Base-by-base conservation (phyloP, 2,888 invertebrate genomes). In the Scaptomyza caliginosa region DNA sequence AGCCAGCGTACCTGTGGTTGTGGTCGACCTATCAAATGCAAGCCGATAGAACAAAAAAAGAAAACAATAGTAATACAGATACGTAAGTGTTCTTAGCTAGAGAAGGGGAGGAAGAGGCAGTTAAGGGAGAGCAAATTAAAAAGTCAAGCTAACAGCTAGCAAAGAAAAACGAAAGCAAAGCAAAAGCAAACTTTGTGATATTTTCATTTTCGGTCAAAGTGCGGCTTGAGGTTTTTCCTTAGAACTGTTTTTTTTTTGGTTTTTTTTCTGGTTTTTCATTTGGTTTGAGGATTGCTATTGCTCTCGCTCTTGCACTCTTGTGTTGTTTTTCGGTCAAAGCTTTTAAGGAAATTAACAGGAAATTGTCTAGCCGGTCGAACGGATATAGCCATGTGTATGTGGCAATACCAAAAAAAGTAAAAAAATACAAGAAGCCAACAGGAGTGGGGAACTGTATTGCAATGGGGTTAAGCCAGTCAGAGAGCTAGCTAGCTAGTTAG, bases 1-100 rank as follows among this genome's bases (percentile, higher is more conserved):
- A 96, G 93, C 96, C 96, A 96, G 71, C 95, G 94, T 23, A 97
- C 96, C 56, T 94, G 93, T 1, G 96, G 96, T 90, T 96, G 95
- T 2, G 96, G 96, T 51, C 95, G 95, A 81, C 95, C 95, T 95
- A 83, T 65, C 39, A 28, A 58, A 39, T 45, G 7, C 39, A 56
- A 91, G 2, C 34, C 59, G 46, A 65, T n/a, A 40, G 46, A 40
- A 34, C 3, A 0, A 3, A 16, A 34, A 1, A 11, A 21, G 45
- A 51, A 40, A 34, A 57, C 48, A 57, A 59, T 56, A 34, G 57
- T 58, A 51, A 51, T 48, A 49, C 51, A 58, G 11, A 43, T 39
- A 52, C 26, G 43, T 23, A 11, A n/a, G 21, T 4, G 23, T 13
- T 11, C 3, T 1, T 8, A 19, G 10, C 6, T 8, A 4, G n/a